A percentile compares a stretch with the other conserved stretches of the same genome.
Conservation (phyloP, 2,113 vertebrate species). For the Tachycineta bicolor region DNA sequence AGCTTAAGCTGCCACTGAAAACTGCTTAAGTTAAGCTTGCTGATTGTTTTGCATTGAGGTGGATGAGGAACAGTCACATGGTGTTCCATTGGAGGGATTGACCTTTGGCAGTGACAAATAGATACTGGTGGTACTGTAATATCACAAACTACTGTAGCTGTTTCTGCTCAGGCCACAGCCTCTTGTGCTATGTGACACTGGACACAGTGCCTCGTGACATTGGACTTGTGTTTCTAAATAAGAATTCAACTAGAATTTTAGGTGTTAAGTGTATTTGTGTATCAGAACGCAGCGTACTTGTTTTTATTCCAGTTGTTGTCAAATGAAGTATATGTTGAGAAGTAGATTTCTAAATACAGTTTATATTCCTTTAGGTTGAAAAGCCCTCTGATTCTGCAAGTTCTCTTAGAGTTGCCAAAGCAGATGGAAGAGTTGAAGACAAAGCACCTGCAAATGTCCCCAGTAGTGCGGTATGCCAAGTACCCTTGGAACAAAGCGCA, state of each 20-base stretch:
- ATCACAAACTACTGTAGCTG: not conserved
- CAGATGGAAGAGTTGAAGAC: slow-evolving; percentile 89
- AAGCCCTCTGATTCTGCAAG: slow-evolving; percentile 85
- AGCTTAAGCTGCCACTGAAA: not conserved
- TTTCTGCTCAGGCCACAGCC: not conserved
- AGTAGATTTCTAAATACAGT: not conserved
- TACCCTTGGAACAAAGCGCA: not conserved
- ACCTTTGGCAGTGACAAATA: not conserved
- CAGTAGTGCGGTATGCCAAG: slow-evolving; percentile 82
- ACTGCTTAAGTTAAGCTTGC: not conserved
- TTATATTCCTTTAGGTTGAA: slow-evolving; percentile 78
- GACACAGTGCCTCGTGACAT: not conserved
- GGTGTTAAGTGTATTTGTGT: not conserved
- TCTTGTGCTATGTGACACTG: not conserved
- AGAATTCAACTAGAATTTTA: not conserved
- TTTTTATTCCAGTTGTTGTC: not conserved
- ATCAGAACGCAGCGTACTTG: not conserved
- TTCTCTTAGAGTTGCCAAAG: slow-evolving; percentile 87
- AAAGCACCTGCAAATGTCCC: slow-evolving; percentile 78
- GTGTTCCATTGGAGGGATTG: not conserved
- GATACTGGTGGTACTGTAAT: not conserved
- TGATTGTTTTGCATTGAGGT: not conserved
- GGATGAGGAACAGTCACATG: not conserved
- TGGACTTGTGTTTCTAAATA: not conserved
- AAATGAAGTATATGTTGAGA: not conserved